Evolutionary conservation across 2,113 vertebrate species (phyloP).

Genomic region (Osmerus eperlanus): DNA sequence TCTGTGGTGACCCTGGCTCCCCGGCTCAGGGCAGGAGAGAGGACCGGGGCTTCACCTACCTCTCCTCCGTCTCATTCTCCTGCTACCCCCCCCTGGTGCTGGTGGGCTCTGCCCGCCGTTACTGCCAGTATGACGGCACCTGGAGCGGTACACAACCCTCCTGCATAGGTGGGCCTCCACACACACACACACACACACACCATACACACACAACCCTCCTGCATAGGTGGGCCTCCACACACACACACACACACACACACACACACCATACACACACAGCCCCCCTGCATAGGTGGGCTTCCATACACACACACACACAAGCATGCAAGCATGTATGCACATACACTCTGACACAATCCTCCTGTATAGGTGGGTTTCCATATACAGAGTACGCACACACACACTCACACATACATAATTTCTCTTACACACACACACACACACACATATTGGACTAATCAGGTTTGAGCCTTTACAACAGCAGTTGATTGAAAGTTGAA

Average conservation of each 20-base stretch:
- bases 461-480: conserved; percentile 53
- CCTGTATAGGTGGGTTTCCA: conserved; percentile 86
- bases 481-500: not conserved
- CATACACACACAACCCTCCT: conserved; percentile 80
- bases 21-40: conserved; percentile 86
- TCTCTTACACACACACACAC: not conserved
- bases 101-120: conserved; percentile 87
- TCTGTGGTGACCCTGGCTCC: conserved; percentile 92
- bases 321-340: not conserved
- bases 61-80: conserved; percentile 90
- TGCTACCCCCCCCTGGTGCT: conserved; percentile 85
- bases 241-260: not conserved
- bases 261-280: conserved; percentile 61
- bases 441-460: conserved; percentile 58
- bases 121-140: conserved; percentile 91
- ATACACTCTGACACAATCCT: conserved; percentile 73
- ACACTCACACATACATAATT: not conserved
- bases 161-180: conserved; percentile 83
- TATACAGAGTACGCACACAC: not conserved
- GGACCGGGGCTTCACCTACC: conserved; percentile 92
- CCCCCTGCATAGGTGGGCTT: conserved; percentile 91
- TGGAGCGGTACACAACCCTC: conserved; percentile 97
- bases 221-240: conserved; percentile 79
- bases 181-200: not conserved
- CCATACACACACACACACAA: not conserved